Conservation (phyloP, 2,797 vertebrate genomes). For the Diglossa cyanea region DNA sequence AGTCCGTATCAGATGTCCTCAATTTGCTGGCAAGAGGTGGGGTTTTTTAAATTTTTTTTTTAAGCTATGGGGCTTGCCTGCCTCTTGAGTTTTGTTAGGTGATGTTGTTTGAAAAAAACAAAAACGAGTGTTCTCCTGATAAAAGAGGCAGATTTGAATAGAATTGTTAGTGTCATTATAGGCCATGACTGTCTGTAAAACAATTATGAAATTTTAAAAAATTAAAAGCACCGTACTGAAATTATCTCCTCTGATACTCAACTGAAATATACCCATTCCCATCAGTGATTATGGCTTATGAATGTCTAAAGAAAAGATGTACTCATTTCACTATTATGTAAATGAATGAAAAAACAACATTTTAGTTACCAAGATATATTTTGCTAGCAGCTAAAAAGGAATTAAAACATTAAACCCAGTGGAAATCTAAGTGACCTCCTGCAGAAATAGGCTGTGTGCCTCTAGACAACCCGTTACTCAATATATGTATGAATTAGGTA, state of each 20-base stretch:
- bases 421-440: slow-evolving; percentile 57
- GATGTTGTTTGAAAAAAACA: background rate
- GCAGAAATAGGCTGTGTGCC: slow-evolving; percentile 20
- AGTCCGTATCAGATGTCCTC: background rate
- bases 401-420: slow-evolving; percentile 57
- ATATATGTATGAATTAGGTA: slow-evolving; percentile 39
- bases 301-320: slow-evolving; percentile 28
- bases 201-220: background rate
- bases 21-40: background rate
- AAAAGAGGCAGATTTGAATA: background rate
- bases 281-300: slow-evolving; percentile 24
- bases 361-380: slow-evolving; percentile 62
- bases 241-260: slow-evolving; percentile 9
- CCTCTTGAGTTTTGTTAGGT: background rate
- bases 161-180: background rate
- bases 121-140: background rate
- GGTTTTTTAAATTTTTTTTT: background rate
- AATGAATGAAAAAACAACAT: slow-evolving; percentile 48
- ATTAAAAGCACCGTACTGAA: background rate
- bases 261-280: background rate
- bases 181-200: background rate
- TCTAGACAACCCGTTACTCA: slow-evolving; percentile 1
- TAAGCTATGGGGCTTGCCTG: background rate
- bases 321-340: slow-evolving; percentile 34
- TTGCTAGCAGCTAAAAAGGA: slow-evolving; percentile 39